Evolutionary conservation across 2,888 invertebrate species (phyloP), one percentile per base, ranked within the genome.

Genomic region (Lithophane socia): DNA sequence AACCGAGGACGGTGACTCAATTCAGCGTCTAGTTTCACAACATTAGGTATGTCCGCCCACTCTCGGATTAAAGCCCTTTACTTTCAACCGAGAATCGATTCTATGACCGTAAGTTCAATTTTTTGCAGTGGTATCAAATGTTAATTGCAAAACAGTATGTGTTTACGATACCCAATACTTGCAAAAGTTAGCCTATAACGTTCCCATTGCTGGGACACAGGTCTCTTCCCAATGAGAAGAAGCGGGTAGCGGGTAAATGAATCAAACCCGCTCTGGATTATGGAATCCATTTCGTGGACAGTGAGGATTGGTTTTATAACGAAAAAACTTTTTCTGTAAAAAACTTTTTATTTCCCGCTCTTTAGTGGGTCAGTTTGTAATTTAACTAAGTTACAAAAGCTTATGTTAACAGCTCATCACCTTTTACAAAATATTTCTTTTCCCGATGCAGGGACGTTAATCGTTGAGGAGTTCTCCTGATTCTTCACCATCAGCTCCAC

Each of bases 41-140:
- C 65, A 73, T 66, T 44, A 61, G 24, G 56, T 58, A 58, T 8
- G 3, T 29, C 3, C 86, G 63, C 88, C 88, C 78, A 88, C 87
- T 52, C 54, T n/a, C 68, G 60, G 72, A 83, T 78, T 74, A 75
- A 67, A 77, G 79, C 83, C 84, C 82, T 88, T 88, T 86, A 80
- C 87, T 83, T 85, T 79, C 81, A 63, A 86, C 44, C 18, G 42
- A 74, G 63, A 73, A 72, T 66, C 42, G 63, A 83, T 75, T 49
- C 56, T 73, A 79, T 56, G 49, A 12, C 10, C 73, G n/a, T 75
- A 65, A 70, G 72, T 69, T 79, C 68, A 80, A 67, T 29, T 78
- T 21, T 66, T 76, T 60, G 42, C 64, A 12, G 42, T 21, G 16
- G 54, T 86, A 69, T 82, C 37, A 63, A 63, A 82, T 77, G 72